Conservation (phyloP, 2,888 invertebrate species). For the Chesias legatella region DNA sequence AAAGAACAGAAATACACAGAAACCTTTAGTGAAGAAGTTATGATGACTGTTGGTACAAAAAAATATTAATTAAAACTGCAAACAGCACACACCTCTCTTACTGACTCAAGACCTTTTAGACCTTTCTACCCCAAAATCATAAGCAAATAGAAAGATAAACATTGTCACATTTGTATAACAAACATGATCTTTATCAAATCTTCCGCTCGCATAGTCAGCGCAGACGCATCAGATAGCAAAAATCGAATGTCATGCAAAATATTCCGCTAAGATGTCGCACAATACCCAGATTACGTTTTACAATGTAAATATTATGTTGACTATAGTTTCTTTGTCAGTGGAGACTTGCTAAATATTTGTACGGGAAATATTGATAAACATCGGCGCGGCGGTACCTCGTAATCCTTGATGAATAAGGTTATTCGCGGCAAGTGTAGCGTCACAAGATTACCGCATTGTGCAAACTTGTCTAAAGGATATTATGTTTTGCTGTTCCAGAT, state of each 20-base stretch:
- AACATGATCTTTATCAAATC: constrained; percentile 12
- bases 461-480: constrained; percentile 45
- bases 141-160: background rate
- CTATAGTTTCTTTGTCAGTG: constrained; percentile 54
- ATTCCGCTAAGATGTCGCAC: constrained; percentile 44
- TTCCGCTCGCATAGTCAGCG: constrained; percentile 3
- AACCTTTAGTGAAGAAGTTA: too few species aligned
- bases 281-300: constrained; percentile 50
- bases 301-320: constrained; percentile 68
- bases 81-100: too few species aligned
- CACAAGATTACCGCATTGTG: constrained; percentile 71
- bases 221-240: constrained; percentile 32
- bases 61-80: too few species aligned
- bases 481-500: constrained; percentile 17
- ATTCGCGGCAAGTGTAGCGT: constrained; percentile 78
- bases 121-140: background rate
- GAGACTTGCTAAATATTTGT: constrained; percentile 56
- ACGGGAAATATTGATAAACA: constrained; percentile 68
- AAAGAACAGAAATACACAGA: too few species aligned
- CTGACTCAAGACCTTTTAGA: too few species aligned
- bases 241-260: constrained; percentile 54
- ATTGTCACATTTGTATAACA: constrained; percentile 8
- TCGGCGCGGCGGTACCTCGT: constrained; percentile 52
- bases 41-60: too few species aligned
- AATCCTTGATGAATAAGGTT: constrained; percentile 22